Evolutionary conservation across 2,888 invertebrate genomes (phyloP).

Genomic region (Escarpia spicata): DNA sequence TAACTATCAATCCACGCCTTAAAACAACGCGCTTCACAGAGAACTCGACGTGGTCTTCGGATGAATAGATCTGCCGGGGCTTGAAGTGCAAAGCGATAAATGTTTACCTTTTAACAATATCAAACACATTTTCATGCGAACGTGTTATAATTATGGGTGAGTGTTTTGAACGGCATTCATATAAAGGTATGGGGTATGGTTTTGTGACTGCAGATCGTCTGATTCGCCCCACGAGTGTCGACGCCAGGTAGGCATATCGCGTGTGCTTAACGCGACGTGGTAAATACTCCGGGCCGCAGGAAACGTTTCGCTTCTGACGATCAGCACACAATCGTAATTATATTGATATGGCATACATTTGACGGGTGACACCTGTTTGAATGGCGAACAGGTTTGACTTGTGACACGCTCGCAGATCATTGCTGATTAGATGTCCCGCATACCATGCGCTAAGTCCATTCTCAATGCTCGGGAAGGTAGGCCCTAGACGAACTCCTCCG

Average conservation of each 20-base stretch:
- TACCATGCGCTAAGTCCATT: background rate
- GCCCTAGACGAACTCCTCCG: too few relatives aligned
- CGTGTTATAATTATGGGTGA: background rate
- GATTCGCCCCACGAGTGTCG: background rate
- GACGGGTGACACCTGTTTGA: background rate
- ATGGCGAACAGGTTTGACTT: background rate
- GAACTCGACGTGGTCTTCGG: too few relatives aligned
- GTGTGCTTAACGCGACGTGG: background rate
- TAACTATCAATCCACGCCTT: background rate
- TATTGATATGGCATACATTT: background rate
- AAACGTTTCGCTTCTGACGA: background rate
- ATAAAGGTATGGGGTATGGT: background rate
- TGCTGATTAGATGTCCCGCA: background rate
- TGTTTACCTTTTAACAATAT: background rate
- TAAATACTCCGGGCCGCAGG: background rate
- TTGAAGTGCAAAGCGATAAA: too few relatives aligned
- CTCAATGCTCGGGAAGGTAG: background rate
- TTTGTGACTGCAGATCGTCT: background rate
- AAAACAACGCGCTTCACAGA: background rate
- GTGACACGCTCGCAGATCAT: conserved; percentile 6
- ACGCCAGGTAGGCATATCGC: background rate
- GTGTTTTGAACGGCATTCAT: background rate
- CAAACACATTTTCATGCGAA: background rate
- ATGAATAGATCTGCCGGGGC: too few relatives aligned
- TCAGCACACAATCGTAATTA: background rate